Percentiles rank a stretch among this genome's conserved stretches.
Evolutionary conservation across 2,797 vertebrate genomes (phyloP).

Genomic region (Brotogeris chrysoptera): DNA sequence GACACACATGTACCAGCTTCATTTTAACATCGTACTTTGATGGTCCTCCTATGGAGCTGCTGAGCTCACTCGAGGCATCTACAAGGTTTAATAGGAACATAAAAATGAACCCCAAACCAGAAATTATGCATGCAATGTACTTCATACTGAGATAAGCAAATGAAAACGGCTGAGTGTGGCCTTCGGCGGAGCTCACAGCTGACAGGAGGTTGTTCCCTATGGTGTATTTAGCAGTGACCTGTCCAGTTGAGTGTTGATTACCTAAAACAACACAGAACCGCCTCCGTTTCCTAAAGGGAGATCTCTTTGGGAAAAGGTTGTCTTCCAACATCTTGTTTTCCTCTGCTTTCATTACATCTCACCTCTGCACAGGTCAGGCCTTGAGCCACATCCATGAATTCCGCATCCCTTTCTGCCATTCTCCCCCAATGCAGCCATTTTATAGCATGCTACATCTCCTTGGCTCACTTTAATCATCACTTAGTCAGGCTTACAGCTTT

Average conservation of each 20-base stretch:
- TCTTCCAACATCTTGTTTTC: background rate
- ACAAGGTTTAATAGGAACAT: background rate
- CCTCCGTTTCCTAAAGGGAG: background rate
- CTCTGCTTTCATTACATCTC: background rate
- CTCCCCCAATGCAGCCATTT: background rate
- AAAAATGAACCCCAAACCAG: background rate
- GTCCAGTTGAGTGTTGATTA: slow-evolving; percentile 19
- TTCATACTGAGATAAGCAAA: slow-evolving; percentile 4
- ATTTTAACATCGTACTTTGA: fast-evolving
- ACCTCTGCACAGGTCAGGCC: background rate
- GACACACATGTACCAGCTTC: background rate
- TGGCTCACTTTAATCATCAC: background rate
- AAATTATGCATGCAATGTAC: background rate
- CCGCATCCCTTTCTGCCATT: background rate
- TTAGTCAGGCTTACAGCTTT: slow-evolving; percentile 21
- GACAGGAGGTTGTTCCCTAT: background rate
- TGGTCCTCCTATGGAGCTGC: background rate
- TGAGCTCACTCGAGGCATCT: background rate
- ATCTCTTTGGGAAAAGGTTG: background rate
- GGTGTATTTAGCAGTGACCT: slow-evolving; percentile 14
- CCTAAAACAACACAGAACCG: background rate
- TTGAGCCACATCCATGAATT: background rate
- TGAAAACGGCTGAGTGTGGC: background rate
- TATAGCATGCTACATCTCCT: background rate
- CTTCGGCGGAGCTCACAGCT: background rate